Evolutionary conservation across 2,888 invertebrate genomes (phyloP), one percentile per base, ranked within the genome.

Genomic region (Beris chalybata): DNA sequence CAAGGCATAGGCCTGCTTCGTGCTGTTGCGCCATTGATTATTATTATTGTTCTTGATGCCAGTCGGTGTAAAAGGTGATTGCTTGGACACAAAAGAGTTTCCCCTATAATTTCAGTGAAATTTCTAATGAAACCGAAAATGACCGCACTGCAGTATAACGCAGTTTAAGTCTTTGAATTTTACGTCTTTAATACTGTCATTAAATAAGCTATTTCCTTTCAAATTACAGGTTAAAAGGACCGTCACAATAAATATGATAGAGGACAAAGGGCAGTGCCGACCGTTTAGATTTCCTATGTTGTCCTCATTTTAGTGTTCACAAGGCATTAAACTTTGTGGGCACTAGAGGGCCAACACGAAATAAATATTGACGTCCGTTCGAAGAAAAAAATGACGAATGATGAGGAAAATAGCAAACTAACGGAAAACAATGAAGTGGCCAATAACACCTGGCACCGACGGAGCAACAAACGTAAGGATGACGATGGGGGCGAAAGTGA

Each of bases 351-450:
- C 6, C 22, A 11, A 63, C 63, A 22, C 38, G 15, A 47, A 29
- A 22, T 7, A n/a, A 58, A 4, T 44, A 53, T 47, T 65, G 64
- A 56, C 55, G 38, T 56, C 47, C 45, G 9, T 22, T 12, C n/a
- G 13, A 53, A 44, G 13, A 12, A 32, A 22, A 71, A 71, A 67
- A 71, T 71, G 71, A 71, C 71, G 69, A 71, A 71, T 71, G 71
- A 71, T 66, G 67, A 71, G 47, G 67, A 68, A 64, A 68, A 64
- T 61, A 67, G 66, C 15, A 70, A 70, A 63, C 67, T 66, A 7
- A 64, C 44, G 31, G 69, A 66, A 30, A 67, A 63, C 63, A 70
- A 70, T 66, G 71, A 71, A 66, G 70, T 71, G 61, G 68, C 63
- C 57, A 66, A 67, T 50, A 70, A 66, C 48, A 68, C 65, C 66